phyloP scores from a whole-genome alignment of 2,888 invertebrate genomes.

The Drosophila sordidula region DNA sequence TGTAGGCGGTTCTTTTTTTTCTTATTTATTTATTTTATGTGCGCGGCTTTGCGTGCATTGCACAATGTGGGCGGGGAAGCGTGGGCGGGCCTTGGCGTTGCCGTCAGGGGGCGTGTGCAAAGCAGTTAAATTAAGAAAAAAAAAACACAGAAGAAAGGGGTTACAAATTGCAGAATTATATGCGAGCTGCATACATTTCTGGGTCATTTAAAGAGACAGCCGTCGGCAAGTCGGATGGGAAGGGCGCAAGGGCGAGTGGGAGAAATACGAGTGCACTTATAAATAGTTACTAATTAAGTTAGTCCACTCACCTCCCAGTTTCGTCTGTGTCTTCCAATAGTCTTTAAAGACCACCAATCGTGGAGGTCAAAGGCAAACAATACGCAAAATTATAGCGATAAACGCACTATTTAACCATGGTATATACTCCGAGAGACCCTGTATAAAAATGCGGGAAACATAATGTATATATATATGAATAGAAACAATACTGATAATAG shows the following conservation, averaged over 20 bases:
- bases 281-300: slow-evolving; percentile 17
- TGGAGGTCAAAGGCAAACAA: slow-evolving; percentile 12
- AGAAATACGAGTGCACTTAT: neutral
- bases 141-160: slow-evolving; percentile 20
- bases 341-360: slow-evolving; percentile 15
- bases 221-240: neutral
- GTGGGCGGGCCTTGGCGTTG: neutral
- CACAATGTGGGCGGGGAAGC: slow-evolving; percentile 31
- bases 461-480: too few relatives aligned
- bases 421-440: neutral
- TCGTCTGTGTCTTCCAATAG: slow-evolving; percentile 1
- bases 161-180: slow-evolving; percentile 53
- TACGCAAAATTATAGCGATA: slow-evolving; percentile 4
- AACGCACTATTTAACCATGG: neutral
- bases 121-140: slow-evolving; percentile 60
- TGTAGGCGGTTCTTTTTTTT: slow-evolving; percentile 58
- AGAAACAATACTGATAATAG: too few relatives aligned
- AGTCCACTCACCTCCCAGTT: neutral
- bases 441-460: neutral
- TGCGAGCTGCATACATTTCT: slow-evolving; percentile 56
- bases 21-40: slow-evolving; percentile 74
- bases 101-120: slow-evolving; percentile 6
- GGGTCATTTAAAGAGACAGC: slow-evolving; percentile 45
- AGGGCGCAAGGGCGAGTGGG: too few relatives aligned
- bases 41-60: slow-evolving; percentile 73